phyloP scores from a whole-genome alignment of 2,113 vertebrate genomes.

The Steatornis caripensis region DNA sequence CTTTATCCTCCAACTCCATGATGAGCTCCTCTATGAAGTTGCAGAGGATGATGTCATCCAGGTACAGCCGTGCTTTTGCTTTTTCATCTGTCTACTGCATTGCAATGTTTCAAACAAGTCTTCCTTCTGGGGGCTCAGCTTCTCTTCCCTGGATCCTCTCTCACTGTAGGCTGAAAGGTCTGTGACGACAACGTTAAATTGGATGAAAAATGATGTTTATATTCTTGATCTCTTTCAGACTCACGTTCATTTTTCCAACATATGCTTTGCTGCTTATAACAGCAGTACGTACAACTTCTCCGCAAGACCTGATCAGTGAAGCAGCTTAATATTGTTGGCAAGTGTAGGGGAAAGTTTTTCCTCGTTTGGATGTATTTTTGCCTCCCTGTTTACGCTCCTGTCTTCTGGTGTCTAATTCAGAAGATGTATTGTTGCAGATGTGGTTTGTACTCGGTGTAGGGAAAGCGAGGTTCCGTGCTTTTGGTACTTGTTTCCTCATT shows the following conservation, averaged over 20 bases:
- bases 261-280: not conserved
- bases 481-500: not conserved
- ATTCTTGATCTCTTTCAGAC: not conserved
- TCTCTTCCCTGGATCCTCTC: not conserved
- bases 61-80: constrained; percentile 66
- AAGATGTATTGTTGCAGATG: not conserved
- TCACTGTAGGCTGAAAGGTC: not conserved
- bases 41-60: constrained; percentile 87
- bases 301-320: not conserved
- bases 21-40: constrained; percentile 95
- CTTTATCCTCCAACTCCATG: constrained; percentile 93
- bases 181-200: not conserved
- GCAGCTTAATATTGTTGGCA: not conserved
- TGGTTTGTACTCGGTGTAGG: not conserved
- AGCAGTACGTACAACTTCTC: not conserved
- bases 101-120: not conserved
- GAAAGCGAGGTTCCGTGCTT: not conserved
- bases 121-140: not conserved
- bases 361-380: not conserved
- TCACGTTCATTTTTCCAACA: not conserved
- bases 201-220: not conserved
- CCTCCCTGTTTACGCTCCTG: not conserved
- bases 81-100: not conserved
- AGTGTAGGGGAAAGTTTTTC: not conserved
- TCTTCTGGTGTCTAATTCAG: not conserved